Percentiles rank a stretch among this genome's conserved stretches.
phyloP scores from a whole-genome alignment of 35 echinoderm and acorn worm species.

The Ophioderma brevispina region DNA sequence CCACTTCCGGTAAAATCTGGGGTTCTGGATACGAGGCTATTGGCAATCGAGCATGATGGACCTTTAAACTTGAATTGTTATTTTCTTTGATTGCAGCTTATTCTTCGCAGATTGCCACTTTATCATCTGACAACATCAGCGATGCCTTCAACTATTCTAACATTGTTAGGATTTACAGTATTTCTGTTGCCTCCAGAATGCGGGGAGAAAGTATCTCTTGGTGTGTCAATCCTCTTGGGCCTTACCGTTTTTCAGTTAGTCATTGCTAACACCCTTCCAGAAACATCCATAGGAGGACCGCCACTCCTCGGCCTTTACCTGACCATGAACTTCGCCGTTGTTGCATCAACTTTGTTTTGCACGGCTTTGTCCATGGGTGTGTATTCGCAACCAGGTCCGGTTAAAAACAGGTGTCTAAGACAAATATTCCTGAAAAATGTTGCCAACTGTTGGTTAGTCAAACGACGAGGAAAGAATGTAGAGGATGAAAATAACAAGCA shows the following conservation, averaged over 20 bases:
- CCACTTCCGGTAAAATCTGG: too few relatives aligned
- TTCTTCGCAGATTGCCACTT: neutral
- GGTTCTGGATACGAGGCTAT: too few relatives aligned
- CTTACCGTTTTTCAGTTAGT: neutral
- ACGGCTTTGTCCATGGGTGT: too few relatives aligned
- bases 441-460: too few relatives aligned
- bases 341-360: neutral
- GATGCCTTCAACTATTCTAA: neutral
- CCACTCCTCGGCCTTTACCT: neutral
- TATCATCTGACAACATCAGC: neutral
- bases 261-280: neutral
- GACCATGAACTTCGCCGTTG: neutral
- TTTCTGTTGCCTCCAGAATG: neutral
- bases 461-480: too few relatives aligned
- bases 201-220: neutral
- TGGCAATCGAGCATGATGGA: too few relatives aligned
- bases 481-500: too few relatives aligned
- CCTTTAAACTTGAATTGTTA: too few relatives aligned
- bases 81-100: too few relatives aligned
- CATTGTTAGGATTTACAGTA: neutral
- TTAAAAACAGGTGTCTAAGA: too few relatives aligned
- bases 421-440: too few relatives aligned
- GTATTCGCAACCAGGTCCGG: too few relatives aligned
- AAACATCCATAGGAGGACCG: neutral
- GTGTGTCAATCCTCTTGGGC: neutral